phyloP scores from a whole-genome alignment of 2,888 invertebrate species.

The Conus canariensis region DNA sequence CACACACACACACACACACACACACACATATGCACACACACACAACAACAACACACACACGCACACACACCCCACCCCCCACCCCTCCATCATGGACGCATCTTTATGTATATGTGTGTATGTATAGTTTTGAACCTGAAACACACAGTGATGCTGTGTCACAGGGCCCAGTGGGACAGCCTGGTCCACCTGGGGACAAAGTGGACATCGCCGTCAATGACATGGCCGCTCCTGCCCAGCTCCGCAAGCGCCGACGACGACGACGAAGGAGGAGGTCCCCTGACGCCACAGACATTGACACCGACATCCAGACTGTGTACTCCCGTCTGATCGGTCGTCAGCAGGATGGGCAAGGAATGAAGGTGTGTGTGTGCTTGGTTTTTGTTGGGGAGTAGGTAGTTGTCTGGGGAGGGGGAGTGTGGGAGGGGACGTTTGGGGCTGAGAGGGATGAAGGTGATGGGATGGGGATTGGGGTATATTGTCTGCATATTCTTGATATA shows the following conservation, averaged over 20 bases:
- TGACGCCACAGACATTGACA: slow-evolving; percentile 49
- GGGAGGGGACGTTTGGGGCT: background rate
- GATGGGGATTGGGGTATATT: no score
- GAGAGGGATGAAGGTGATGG: background rate
- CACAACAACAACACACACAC: slow-evolving; percentile 16
- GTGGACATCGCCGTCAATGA: slow-evolving; percentile 83
- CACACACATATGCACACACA: background rate
- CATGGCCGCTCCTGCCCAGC: slow-evolving; percentile 2
- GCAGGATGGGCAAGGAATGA: slow-evolving; percentile 42
- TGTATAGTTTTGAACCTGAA: no score
- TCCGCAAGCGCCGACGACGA: slow-evolving; percentile 27
- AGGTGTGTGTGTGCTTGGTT: slow-evolving; percentile 27
- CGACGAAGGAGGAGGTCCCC: slow-evolving; percentile 48
- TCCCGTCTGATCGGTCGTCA: slow-evolving; percentile 47
- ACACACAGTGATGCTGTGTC: no score
- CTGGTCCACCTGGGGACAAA: slow-evolving; percentile 86
- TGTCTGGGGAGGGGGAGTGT: background rate
- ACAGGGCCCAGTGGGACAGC: slow-evolving; percentile 79
- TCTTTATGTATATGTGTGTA: no score
- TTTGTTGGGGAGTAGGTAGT: background rate
- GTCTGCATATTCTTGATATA: no score
- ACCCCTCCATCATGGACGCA: no score
- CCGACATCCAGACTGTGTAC: slow-evolving; percentile 51
- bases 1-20: background rate
- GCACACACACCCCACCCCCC: no score